Conservation (phyloP, 2,113 vertebrate species). For the Lonchura striata region DNA sequence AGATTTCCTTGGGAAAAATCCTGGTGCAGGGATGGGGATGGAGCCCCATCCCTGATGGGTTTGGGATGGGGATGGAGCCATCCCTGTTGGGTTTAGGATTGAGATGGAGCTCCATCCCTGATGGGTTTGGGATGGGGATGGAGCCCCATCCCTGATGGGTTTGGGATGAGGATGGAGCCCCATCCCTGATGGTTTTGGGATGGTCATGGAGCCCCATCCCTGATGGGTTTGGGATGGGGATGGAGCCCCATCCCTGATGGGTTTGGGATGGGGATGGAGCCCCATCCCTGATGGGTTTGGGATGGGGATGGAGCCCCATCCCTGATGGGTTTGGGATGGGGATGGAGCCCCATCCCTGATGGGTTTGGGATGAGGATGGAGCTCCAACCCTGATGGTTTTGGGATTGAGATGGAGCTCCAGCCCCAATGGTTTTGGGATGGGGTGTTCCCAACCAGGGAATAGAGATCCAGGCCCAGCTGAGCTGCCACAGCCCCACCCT, state of each 20-base stretch:
- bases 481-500: background rate
- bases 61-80: background rate
- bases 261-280: background rate
- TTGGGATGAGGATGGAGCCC: background rate
- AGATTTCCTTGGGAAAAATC: background rate
- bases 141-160: too few species aligned
- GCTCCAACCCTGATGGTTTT: background rate
- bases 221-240: background rate
- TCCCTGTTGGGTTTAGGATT: too few species aligned
- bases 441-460: rapidly evolving
- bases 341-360: background rate
- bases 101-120: background rate
- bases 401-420: too few species aligned
- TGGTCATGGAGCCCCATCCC: background rate
- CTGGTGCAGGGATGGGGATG: background rate
- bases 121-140: too few species aligned
- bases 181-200: background rate
- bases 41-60: background rate
- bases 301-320: too few species aligned
- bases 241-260: background rate
- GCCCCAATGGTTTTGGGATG: background rate
- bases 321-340: too few species aligned
- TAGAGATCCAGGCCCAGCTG: background rate
- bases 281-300: background rate
- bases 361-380: background rate